phyloP scores from a whole-genome alignment of 1,140 invertebrate genomes.

The silkworm (Bombyx mori) region ASM3026992v2 NC_085116.1:12542501-12543000 shows the following conservation, averaged over 20 bases:
- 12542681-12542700: constrained; percentile 24
- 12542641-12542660: background rate
- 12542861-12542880: constrained; percentile 9
- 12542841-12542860: constrained; percentile 31
- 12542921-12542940: no score
- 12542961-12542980: no score
- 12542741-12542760: constrained; percentile 58
- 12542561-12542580: no score
- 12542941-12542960: no score
- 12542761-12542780: constrained; percentile 37
- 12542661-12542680: background rate
- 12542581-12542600: no score
- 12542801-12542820: constrained; percentile 39
- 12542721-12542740: constrained; percentile 46
- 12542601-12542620: no score
- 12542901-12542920: no score
- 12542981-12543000: background rate
- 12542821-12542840: constrained; percentile 40
- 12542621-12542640: background rate
- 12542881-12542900: constrained; percentile 4
- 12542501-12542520: no score
- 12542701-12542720: constrained; percentile 46
- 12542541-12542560: background rate
- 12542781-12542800: constrained; percentile 64
- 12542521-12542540: no score